phyloP scores from a whole-genome alignment of 2,888 invertebrate genomes.

The Opisthograptis luteolata region DNA sequence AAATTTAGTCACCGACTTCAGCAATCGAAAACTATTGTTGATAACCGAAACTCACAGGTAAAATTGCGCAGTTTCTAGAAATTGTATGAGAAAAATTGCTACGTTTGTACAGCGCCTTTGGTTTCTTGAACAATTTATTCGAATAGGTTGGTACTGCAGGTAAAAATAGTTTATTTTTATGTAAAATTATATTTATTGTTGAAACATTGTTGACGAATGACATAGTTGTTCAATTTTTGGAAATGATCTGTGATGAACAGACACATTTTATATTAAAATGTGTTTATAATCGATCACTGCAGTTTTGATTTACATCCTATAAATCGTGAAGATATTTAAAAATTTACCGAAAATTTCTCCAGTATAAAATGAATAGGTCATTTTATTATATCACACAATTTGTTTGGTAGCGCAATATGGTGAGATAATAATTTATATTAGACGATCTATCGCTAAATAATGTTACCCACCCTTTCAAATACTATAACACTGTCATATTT shows the following conservation, averaged over 20 bases:
- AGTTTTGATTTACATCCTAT: conserved; percentile 61
- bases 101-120: not conserved
- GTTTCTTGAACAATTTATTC: not conserved
- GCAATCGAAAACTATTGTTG: too few relatives aligned
- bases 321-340: not conserved
- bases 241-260: conserved; percentile 69
- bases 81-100: too few relatives aligned
- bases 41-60: too few relatives aligned
- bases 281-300: conserved; percentile 56
- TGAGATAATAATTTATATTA: too few relatives aligned
- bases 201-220: conserved; percentile 22
- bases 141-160: not conserved
- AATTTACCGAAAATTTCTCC: not conserved
- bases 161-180: not conserved
- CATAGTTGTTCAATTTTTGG: conserved; percentile 35
- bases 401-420: too few relatives aligned
- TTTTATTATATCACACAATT: too few relatives aligned
- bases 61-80: too few relatives aligned
- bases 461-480: too few relatives aligned
- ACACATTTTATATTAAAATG: conserved; percentile 83
- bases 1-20: too few relatives aligned
- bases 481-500: too few relatives aligned
- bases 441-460: too few relatives aligned
- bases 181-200: conserved; percentile 15
- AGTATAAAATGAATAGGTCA: too few relatives aligned